Conservation (phyloP, 2,888 invertebrate species). For the Trissolcus brochymenae region DNA sequence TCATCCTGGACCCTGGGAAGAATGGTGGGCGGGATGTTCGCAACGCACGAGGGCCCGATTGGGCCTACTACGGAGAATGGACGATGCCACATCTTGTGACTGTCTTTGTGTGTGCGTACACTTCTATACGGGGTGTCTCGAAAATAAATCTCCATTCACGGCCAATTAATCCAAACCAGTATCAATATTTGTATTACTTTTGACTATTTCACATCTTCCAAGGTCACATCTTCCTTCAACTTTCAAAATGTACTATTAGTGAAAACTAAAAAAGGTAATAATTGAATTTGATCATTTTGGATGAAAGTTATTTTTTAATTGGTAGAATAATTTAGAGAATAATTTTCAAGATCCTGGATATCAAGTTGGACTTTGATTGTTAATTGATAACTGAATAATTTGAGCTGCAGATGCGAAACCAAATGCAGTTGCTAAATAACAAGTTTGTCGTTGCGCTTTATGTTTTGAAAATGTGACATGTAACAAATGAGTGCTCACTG, state of each 20-base stretch:
- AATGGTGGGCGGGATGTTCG: conserved; percentile 62
- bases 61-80: conserved; percentile 50
- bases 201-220: neutral
- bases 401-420: no score
- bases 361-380: no score
- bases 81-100: conserved; percentile 45
- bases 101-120: conserved; percentile 42
- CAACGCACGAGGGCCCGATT: conserved; percentile 48
- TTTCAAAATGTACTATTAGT: no score
- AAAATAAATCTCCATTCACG: conserved; percentile 30
- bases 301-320: no score
- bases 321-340: no score
- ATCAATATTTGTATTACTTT: conserved; percentile 13
- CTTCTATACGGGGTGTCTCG: conserved; percentile 55
- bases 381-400: no score
- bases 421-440: conserved; percentile 3
- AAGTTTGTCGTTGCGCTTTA: conserved; percentile 31
- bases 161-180: conserved; percentile 19
- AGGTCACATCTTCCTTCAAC: no score
- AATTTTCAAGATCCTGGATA: no score
- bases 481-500: conserved; percentile 27
- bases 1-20: conserved; percentile 62
- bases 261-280: no score
- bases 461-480: conserved; percentile 28
- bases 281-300: no score